phyloP scores from a whole-genome alignment of 2,113 vertebrate species.

The pig (Sus scrofa) region T2T-Sscrofa CM000812.6:241664501-241665000 shows the following conservation, averaged over 20 bases:
- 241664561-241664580: background rate
- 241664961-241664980: background rate
- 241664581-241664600: background rate
- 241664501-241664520: background rate
- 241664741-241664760: slow-evolving; percentile 1
- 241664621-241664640: background rate
- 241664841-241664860: background rate
- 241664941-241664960: background rate
- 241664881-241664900: background rate
- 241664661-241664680: background rate
- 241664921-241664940: background rate
- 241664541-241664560: background rate
- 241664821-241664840: background rate
- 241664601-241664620: background rate
- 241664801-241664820: background rate
- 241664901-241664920: background rate
- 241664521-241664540: background rate
- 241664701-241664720: background rate
- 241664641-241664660: background rate
- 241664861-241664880: background rate
- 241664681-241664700: background rate
- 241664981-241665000: background rate
- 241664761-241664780: background rate
- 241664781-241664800: background rate
- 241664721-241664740: background rate